phyloP scores from a whole-genome alignment of 2,888 invertebrate species.

The Pammene fasciana region DNA sequence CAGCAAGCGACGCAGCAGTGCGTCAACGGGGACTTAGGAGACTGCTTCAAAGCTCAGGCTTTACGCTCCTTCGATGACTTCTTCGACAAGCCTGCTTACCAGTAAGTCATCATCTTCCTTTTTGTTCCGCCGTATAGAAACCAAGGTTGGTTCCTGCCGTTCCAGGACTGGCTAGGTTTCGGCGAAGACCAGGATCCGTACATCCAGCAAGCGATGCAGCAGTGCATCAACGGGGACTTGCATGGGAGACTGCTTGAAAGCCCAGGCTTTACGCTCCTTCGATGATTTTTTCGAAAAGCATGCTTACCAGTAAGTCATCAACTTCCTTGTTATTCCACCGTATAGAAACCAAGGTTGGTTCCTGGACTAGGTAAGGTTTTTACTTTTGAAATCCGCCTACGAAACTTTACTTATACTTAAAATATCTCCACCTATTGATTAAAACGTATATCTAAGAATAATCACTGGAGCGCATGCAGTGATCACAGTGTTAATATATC shows the following conservation, averaged over 20 bases:
- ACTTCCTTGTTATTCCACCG: background rate
- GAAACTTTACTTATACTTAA: too few relatives aligned
- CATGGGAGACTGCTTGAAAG: constrained; percentile 94
- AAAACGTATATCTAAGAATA: too few relatives aligned
- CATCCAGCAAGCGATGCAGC: constrained; percentile 88
- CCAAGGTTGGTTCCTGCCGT: constrained; percentile 82
- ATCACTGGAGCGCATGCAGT: too few relatives aligned
- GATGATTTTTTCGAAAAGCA: constrained; percentile 90
- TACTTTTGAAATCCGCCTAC: too few relatives aligned
- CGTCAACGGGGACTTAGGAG: constrained; percentile 90
- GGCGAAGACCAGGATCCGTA: constrained; percentile 92
- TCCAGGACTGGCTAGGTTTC: constrained; percentile 91
- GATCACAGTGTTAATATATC: too few relatives aligned
- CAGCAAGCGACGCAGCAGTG: constrained; percentile 89
- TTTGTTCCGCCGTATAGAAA: too few relatives aligned
- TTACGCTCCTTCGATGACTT: constrained; percentile 90
- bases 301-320: constrained; percentile 81
- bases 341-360: too few relatives aligned
- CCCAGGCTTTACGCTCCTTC: constrained; percentile 88
- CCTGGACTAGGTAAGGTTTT: too few relatives aligned
- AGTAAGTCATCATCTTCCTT: constrained; percentile 59
- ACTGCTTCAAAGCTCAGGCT: constrained; percentile 93
- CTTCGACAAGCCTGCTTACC: constrained; percentile 86
- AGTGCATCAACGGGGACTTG: constrained; percentile 90
- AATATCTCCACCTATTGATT: too few relatives aligned